Base-by-base conservation (phyloP, 2,113 vertebrate species). In the Sturnus vulgaris region DNA sequence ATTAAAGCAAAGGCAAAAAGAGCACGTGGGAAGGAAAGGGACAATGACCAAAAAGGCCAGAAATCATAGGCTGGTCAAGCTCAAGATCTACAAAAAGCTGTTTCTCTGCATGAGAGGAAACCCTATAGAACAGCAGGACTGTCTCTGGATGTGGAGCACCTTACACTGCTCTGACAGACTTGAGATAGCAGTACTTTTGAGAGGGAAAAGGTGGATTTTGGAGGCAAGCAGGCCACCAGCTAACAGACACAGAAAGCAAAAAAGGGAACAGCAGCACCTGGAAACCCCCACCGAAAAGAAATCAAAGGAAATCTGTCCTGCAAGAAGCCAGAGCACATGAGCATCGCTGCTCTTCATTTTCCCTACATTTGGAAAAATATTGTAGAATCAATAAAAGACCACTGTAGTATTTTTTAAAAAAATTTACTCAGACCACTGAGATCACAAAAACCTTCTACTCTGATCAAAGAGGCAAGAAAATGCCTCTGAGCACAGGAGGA, bases 331-430 rank as follows among this genome's bases (percentile, higher is more conserved):
- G 44, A 86, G 46, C 27, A 55, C 3, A 1, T 8, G 9, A 30
- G 27, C 39, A 28, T 22, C 1, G 0, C 1, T n/a, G 19, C 15
- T 59, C 50, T 80, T 28, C 23, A 20, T 63, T 7, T 24, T 18
- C 37, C 30, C n/a, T 15, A 18, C 0, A 0, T 23, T 16, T 17
- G 40, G 31, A 40, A 17, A 18, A 49, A 16, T 31, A 61, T 1
- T 68, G 18, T 20, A 27, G 19, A 68, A 10, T 18, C 8, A 46
- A 27, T 31, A 37, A 37, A n/a, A 75, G 23, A 30, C 35, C 28
- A 52, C 31, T 5, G 1, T 8, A 55, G 4, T 40, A 31, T 25
- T 61, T 30, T 25, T 2, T 10, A 7, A 40, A 7, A 46, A 16
- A 42, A 79, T 4, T 5, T 0, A 76, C 27, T 61, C 4, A n/a